A percentile compares a stretch with the other conserved stretches of the same genome.
These are phyloP conservation scores for Lepeophtheirus nordmannii DNA, from an alignment of 2,888 invertebrate genomes.

Conservation along the genomic window DNA sequence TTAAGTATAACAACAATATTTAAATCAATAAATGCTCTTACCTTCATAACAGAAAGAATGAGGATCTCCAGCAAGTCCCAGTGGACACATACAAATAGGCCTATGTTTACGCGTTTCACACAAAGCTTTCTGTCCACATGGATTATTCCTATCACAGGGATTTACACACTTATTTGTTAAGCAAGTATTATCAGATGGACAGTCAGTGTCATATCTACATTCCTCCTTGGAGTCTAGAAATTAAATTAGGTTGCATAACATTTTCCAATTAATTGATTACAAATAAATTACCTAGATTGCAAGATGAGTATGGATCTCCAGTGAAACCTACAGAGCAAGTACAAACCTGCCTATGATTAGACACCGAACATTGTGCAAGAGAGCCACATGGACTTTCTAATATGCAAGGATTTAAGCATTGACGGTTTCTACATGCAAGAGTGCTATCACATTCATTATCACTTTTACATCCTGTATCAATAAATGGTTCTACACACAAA, in stretches of 20 bases:
- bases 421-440: slow-evolving; percentile 7
- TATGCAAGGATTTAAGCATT: slow-evolving; percentile 44
- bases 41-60: slow-evolving; percentile 39
- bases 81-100: slow-evolving; percentile 51
- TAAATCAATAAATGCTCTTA: slow-evolving; percentile 22
- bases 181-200: slow-evolving; percentile 31
- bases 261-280: slow-evolving; percentile 28
- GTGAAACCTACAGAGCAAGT: slow-evolving; percentile 34
- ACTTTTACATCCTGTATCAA: slow-evolving; percentile 13
- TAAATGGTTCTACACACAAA: slow-evolving; percentile 9
- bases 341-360: slow-evolving; percentile 66
- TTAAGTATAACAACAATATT: too few species aligned
- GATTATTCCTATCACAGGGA: slow-evolving; percentile 31
- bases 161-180: slow-evolving; percentile 29
- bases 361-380: slow-evolving; percentile 62
- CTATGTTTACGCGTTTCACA: slow-evolving; percentile 40
- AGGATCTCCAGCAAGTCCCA: slow-evolving; percentile 63
- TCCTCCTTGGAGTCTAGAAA: slow-evolving; percentile 28
- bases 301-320: slow-evolving; percentile 27
- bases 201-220: slow-evolving; percentile 31
- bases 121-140: slow-evolving; percentile 64
- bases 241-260: background rate
- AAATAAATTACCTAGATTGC: slow-evolving; percentile 27
- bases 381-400: slow-evolving; percentile 57
- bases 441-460: slow-evolving; percentile 12